Evolutionary conservation across 2,797 vertebrate species (phyloP).

Genomic region (Sphenodon punctatus): DNA sequence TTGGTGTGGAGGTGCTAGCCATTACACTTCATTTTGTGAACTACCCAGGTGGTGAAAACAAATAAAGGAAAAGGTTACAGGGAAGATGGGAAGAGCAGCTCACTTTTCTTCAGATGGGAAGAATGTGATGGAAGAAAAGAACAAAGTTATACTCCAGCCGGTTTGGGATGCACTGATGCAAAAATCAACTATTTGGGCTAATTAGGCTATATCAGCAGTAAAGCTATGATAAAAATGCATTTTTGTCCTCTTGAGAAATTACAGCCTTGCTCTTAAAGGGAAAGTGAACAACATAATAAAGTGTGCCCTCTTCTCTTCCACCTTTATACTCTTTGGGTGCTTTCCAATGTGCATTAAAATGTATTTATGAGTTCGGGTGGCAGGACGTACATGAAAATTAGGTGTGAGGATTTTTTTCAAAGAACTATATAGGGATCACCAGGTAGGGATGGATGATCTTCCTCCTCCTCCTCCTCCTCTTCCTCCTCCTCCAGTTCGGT

Average conservation of each 20-base stretch:
- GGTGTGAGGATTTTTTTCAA: too few relatives aligned
- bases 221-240: background rate
- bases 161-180: background rate
- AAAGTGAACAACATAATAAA: background rate
- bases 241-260: background rate
- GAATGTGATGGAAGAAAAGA: background rate
- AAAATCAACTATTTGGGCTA: background rate
- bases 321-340: too few relatives aligned
- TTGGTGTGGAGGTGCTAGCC: background rate
- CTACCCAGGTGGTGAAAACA: slow-evolving; percentile 31
- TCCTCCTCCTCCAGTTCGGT: too few relatives aligned
- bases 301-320: too few relatives aligned
- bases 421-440: too few relatives aligned
- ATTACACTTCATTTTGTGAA: slow-evolving; percentile 41
- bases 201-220: background rate
- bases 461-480: too few relatives aligned
- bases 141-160: background rate
- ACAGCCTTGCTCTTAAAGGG: background rate
- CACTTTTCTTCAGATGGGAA: background rate
- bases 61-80: slow-evolving; percentile 13
- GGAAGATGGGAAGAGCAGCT: background rate
- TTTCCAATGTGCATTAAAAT: too few relatives aligned
- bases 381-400: too few relatives aligned
- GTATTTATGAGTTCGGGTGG: too few relatives aligned
- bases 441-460: too few relatives aligned